Conservation (phyloP, 1,140 invertebrate genomes). For the Eriosoma lanigerum region DNA sequence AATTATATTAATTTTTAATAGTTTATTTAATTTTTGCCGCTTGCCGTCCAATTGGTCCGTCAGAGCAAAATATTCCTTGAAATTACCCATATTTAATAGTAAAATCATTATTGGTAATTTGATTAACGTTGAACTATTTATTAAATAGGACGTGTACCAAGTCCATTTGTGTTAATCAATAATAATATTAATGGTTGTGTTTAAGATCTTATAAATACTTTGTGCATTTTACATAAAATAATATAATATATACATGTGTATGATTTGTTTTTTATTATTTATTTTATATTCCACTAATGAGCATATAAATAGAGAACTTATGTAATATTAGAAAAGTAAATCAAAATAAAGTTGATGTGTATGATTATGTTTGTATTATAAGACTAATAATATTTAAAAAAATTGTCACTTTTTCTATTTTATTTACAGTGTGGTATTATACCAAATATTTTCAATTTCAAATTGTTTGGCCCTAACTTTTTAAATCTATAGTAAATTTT, state of each 20-base stretch:
- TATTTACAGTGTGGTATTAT: neutral
- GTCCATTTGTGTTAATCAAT: neutral
- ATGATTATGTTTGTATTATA: neutral
- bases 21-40: slow-evolving; percentile 27
- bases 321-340: slow-evolving; percentile 15
- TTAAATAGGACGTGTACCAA: neutral
- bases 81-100: neutral
- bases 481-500: neutral
- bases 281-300: slow-evolving; percentile 22
- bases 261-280: neutral
- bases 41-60: slow-evolving; percentile 44
- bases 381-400: neutral
- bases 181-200: slow-evolving; percentile 31
- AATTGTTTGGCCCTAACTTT: neutral
- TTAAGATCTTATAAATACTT: neutral
- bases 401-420: neutral
- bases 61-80: slow-evolving; percentile 16
- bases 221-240: slow-evolving; percentile 16
- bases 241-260: neutral
- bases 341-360: neutral
- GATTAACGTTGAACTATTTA: neutral
- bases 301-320: neutral
- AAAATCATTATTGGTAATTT: neutral
- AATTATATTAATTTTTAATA: slow-evolving; percentile 25
- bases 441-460: neutral